Evolutionary conservation across 2,888 invertebrate genomes (phyloP), one percentile per base, ranked within the genome.

Genomic region (Drosophila infuscata): DNA sequence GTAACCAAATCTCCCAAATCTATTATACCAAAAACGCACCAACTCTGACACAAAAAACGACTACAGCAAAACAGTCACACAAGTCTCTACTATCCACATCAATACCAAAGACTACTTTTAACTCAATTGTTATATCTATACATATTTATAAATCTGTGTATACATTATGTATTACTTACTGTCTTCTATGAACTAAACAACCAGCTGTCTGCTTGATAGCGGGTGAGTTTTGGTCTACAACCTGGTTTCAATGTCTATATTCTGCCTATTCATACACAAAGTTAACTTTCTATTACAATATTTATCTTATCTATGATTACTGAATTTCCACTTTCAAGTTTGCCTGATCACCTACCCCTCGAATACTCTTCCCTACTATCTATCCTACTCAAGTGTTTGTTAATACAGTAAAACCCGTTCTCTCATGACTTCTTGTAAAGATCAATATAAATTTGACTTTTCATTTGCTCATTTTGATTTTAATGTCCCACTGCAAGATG

Each of bases 181-280:
- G 52, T 81, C 71, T 76, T 83, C 70, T 81, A 79, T 83, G 74
- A 83, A 79, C 71, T 73, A 49, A 79, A 71, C 71, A 75, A 89
- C 92, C 93, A 93, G 93, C 93, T 93, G 93, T 93, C 93, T 93
- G 86, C 93, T 93, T 88, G 93, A 93, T 93, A 93, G 93, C 93
- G 93, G 93, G 93, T 93, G 93, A 93, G 93, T 93, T 89, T 76
- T 74, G 74, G 80, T 76, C 80, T 46, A 63, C 25, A 53, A 33
- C 61, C 61, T 64, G 36, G 59, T 12, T 32, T 51, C 51, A 43
- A 43, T 49, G 12, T 64, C 51, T 61, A 38, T 56, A 54, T 25
- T 25, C 25, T 51, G 17, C 17, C 61, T 59, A 48, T 48, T 41
- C 35, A 41, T 17, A 29, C 25, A 53, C 54, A 76, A 71, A 54